Percentiles rank a stretch among this genome's conserved stretches.
Evolutionary conservation across 2,797 vertebrate genomes (phyloP).

Genomic region (Aphelocoma californica): DNA sequence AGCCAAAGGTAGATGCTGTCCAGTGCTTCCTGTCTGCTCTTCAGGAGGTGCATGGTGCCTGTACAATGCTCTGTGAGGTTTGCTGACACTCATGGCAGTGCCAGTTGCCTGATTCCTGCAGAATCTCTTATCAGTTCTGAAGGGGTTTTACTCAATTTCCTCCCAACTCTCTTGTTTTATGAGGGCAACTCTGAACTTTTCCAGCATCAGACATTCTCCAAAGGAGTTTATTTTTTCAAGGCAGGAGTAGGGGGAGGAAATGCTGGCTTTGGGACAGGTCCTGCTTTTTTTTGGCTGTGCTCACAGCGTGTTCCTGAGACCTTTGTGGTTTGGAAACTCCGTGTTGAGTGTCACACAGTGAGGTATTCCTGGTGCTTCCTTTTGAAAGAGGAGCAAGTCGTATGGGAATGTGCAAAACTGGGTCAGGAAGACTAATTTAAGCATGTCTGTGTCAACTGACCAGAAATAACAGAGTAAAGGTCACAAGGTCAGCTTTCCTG

Average conservation of each 20-base stretch:
- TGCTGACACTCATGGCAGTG: rapidly evolving
- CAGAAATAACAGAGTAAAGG: not conserved
- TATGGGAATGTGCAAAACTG: not conserved
- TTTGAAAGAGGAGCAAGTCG: not conserved
- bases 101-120: not conserved
- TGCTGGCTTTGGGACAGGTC: rapidly evolving
- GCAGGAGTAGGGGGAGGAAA: not conserved
- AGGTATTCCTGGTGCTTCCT: not conserved
- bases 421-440: not conserved
- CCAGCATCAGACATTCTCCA: not conserved
- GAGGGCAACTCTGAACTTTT: not conserved
- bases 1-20: not conserved
- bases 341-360: rapidly evolving
- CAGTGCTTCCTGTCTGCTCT: not conserved
- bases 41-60: not conserved
- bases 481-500: not conserved
- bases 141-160: not conserved
- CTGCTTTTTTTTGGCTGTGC: not conserved
- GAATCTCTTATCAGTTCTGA: not conserved
- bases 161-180: not conserved
- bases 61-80: not conserved
- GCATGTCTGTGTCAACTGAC: not conserved
- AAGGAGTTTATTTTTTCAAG: not conserved
- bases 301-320: not conserved
- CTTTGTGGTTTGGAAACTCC: not conserved